A percentile compares a stretch with the other conserved stretches of the same genome.
phyloP scores from a whole-genome alignment of 2,113 vertebrate species.

The Melanocharis versteri region DNA sequence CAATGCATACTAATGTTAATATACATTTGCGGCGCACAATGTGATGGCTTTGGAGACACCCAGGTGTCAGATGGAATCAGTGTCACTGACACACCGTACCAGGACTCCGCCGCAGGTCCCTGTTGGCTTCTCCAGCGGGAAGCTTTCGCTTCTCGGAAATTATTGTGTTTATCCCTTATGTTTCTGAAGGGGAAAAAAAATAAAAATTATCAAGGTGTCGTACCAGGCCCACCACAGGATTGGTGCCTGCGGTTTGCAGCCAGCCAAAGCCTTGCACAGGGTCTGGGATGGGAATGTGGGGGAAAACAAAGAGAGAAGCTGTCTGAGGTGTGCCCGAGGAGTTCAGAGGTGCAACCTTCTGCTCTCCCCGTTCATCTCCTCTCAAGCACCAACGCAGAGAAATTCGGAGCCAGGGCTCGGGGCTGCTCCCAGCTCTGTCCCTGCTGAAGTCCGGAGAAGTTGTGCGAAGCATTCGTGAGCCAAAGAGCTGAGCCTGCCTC shows the following conservation, averaged over 20 bases:
- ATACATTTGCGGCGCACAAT: constrained; percentile 49
- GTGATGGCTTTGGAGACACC: constrained; percentile 61
- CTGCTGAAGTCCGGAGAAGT: background rate
- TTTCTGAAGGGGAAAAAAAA: background rate
- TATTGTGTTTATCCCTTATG: background rate
- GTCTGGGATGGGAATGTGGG: background rate
- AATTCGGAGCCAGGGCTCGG: background rate
- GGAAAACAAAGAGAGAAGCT: background rate
- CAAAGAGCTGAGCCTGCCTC: background rate
- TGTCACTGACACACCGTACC: constrained; percentile 39
- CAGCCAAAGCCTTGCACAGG: background rate
- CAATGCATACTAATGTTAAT: constrained; percentile 70
- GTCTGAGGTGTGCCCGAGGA: background rate
- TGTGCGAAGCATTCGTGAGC: background rate
- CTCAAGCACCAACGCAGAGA: background rate
- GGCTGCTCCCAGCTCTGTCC: background rate
- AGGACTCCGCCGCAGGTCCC: background rate
- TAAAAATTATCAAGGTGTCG: background rate
- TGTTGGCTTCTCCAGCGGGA: constrained; percentile 16
- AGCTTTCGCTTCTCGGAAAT: background rate
- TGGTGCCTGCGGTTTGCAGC: background rate
- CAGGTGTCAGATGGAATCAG: constrained; percentile 65
- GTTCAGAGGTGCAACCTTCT: background rate
- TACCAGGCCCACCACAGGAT: accelerated
- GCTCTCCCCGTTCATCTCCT: background rate